phyloP scores from a whole-genome alignment of 1,140 invertebrate genomes.

The Caenorhabditis remanei region DNA sequence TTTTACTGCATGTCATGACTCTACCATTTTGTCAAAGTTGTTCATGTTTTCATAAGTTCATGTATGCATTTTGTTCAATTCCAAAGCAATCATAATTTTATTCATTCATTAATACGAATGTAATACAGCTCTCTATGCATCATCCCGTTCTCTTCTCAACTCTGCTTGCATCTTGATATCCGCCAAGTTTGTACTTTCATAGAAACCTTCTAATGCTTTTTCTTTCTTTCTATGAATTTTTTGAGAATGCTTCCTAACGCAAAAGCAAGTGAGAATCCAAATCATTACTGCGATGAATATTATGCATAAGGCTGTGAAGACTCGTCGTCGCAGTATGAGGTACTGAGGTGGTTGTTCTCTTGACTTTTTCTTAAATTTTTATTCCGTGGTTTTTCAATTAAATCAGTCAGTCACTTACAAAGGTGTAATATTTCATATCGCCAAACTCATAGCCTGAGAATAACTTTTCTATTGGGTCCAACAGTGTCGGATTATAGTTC shows the following conservation, averaged over 20 bases:
- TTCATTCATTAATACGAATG: slow-evolving; percentile 8
- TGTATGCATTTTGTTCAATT: slow-evolving; percentile 36
- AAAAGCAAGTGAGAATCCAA: slow-evolving; percentile 32
- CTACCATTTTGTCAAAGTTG: not conserved
- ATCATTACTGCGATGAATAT: not conserved
- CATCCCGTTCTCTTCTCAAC: slow-evolving; percentile 26
- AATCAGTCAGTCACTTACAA: not conserved
- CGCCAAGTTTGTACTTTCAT: slow-evolving; percentile 19
- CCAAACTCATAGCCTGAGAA: not conserved
- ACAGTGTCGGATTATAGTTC: slow-evolving; percentile 31
- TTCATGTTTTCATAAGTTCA: slow-evolving; percentile 21
- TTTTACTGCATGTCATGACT: slow-evolving; percentile 36
- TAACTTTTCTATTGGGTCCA: slow-evolving; percentile 25
- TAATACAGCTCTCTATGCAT: not conserved
- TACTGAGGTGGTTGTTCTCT: slow-evolving; percentile 30
- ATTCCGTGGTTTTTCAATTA: no score
- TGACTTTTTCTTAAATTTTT: slow-evolving; percentile 3
- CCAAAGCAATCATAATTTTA: not conserved
- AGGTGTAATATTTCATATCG: slow-evolving; percentile 22
- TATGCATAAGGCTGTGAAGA: slow-evolving; percentile 17
- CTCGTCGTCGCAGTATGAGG: not conserved
- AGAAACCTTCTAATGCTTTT: slow-evolving; percentile 21
- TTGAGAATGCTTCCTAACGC: slow-evolving; percentile 3
- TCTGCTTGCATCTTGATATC: slow-evolving; percentile 20
- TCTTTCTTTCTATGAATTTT: slow-evolving; percentile 9